Evolutionary conservation across 2,113 vertebrate species (phyloP), one percentile per base, ranked within the genome.

Genomic region (Cervus canadensis): DNA sequence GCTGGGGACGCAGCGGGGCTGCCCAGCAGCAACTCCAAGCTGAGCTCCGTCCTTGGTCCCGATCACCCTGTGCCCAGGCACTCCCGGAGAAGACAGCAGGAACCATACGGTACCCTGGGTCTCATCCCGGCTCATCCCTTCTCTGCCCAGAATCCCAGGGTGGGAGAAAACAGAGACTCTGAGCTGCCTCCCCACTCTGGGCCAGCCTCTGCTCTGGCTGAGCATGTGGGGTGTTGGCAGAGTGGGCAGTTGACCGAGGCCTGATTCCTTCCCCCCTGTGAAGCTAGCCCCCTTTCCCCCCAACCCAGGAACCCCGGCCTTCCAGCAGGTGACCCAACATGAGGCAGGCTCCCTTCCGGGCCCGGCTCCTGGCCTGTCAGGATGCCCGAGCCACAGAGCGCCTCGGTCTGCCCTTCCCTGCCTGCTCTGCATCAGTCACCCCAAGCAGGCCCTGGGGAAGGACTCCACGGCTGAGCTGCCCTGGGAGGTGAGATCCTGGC

Each of bases 1-100:
- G 3, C n/a, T 19, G 54, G 54, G 48, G 48, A 56, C 2, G 8
- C 14, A 1, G 16, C 2, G 0, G 12, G 57, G 84, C 13, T 0
- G 1, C 48, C 76, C 25, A 17, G 40, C 1, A 28, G 40, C 40
- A n/a, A n/a, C 3, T 17, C 40, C 16, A 17, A 95, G 60, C 74
- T 0, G 10, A 87, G 87, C 7, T 76, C 86, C 13, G 21, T 26
- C 60, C 87, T 87, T 52, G 56, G 50, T 57, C 62, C n/a, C n/a
- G 87, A 84, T 43, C 71, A 59, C 91, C 17, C 17, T 26, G 76
- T 33, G 30, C 56, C 74, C 12, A 9, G 59, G 67, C 3, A 5
- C 60, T 93, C 45, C 50, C 2, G 12, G 57, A 57, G 28, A 36
- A 67, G 54, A 17, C 82, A 30, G 50, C 14, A 50, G 64, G 87